These are phyloP conservation scores for Chiroxiphia lanceolata DNA, from an alignment of 2,797 vertebrate species.

Conservation along the genomic window DNA sequence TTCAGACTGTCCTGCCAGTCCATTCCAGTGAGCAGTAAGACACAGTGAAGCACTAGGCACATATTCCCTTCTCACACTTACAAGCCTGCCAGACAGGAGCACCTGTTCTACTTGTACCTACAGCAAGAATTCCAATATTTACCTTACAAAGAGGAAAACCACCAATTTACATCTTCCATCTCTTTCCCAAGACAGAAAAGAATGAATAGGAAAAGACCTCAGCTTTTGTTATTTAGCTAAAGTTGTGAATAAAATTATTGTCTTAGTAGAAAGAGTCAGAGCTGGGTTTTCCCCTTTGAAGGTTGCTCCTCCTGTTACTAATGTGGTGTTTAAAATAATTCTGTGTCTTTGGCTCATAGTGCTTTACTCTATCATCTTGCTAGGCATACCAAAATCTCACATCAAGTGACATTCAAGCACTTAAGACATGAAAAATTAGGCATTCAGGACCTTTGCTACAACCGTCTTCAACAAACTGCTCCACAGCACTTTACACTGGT, in stretches of 20 bases:
- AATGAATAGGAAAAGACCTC: neutral
- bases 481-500: neutral
- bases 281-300: neutral
- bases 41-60: conserved; percentile 34
- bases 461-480: neutral
- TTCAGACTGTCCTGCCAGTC: neutral
- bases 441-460: neutral
- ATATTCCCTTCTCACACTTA: neutral
- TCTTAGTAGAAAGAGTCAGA: neutral
- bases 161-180: neutral
- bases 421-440: conserved; percentile 9
- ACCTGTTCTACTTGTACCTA: neutral
- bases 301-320: neutral
- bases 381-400: neutral
- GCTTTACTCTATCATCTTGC: conserved; percentile 1
- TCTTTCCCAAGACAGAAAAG: neutral
- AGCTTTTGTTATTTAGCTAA: neutral
- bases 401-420: conserved; percentile 26
- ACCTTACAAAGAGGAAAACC: neutral
- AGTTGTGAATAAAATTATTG: neutral
- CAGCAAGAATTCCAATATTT: neutral
- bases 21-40: neutral
- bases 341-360: conserved; percentile 34
- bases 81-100: neutral
- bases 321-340: neutral